These are phyloP conservation scores for Dallia pectoralis DNA, from an alignment of 2,797 vertebrate species.

Conservation along the genomic window DNA sequence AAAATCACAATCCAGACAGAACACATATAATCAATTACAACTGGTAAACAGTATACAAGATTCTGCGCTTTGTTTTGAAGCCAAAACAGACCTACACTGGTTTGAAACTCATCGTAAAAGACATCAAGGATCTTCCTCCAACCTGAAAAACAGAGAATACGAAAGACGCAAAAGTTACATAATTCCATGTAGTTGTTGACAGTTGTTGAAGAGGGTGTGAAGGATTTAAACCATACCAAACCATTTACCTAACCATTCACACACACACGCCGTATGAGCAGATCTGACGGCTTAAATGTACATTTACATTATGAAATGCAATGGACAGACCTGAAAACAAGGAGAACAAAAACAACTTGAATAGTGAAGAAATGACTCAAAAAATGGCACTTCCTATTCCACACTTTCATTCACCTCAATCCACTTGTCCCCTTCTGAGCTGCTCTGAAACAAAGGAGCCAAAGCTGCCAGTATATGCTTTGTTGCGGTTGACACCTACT, in stretches of 20 bases:
- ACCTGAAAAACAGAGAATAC: not conserved
- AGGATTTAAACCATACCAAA: not conserved
- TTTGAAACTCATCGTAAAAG: not conserved
- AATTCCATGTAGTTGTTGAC: not conserved
- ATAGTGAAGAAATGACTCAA: too few species aligned
- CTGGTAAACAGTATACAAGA: too few species aligned
- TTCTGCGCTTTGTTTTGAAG: too few species aligned
- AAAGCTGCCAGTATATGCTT: conserved; percentile 40
- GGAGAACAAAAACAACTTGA: too few species aligned
- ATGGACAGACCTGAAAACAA: conserved; percentile 1
- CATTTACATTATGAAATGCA: not conserved
- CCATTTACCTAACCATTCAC: not conserved
- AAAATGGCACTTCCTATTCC: too few species aligned
- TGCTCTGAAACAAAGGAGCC: conserved; percentile 11
- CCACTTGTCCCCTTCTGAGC: not conserved
- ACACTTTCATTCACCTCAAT: too few species aligned
- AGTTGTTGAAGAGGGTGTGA: not conserved
- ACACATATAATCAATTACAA: too few species aligned
- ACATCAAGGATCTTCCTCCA: not conserved
- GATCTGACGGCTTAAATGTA: conserved; percentile 11
- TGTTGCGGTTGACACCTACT: conserved; percentile 68
- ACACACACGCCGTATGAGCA: conserved; percentile 26
- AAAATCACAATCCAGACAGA: too few species aligned
- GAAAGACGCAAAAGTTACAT: too few species aligned
- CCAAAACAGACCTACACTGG: too few species aligned